Percentiles rank a stretch among this genome's conserved stretches.
Conservation (phyloP, 2,888 invertebrate genomes). For the Unio pictorum region DNA sequence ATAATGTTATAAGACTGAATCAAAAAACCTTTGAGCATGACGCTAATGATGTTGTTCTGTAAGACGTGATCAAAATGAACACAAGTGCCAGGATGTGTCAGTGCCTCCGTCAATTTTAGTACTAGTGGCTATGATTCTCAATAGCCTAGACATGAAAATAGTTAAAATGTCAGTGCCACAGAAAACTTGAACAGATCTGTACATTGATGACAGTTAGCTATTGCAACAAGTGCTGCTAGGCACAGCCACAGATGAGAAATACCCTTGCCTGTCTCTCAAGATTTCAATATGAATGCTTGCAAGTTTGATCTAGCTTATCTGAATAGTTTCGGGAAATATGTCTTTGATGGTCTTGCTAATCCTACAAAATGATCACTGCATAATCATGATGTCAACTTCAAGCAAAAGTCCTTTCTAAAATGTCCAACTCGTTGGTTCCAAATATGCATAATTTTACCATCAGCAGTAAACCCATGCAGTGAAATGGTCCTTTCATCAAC, state of each 20-base stretch:
- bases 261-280: slow-evolving; percentile 19
- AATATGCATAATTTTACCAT: too few relatives aligned
- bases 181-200: slow-evolving; percentile 7
- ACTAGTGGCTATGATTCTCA: slow-evolving; percentile 8
- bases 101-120: slow-evolving; percentile 9
- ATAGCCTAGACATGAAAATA: slow-evolving; percentile 6
- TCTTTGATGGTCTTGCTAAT: too few relatives aligned
- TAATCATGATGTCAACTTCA: too few relatives aligned
- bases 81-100: neutral
- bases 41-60: slow-evolving; percentile 6
- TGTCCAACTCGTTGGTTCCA: too few relatives aligned
- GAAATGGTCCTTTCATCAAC: too few relatives aligned
- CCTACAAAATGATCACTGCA: too few relatives aligned
- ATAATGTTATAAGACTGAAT: neutral
- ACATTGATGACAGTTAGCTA: slow-evolving; percentile 1
- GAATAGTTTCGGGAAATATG: too few relatives aligned
- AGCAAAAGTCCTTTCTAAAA: too few relatives aligned
- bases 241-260: slow-evolving; percentile 9
- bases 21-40: neutral
- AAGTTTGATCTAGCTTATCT: slow-evolving; percentile 5
- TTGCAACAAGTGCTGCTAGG: neutral
- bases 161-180: neutral
- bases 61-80: slow-evolving; percentile 1
- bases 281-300: slow-evolving; percentile 16
- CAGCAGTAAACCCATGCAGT: too few relatives aligned